Percentiles rank a stretch among this genome's conserved stretches.
Conservation (phyloP, 2,888 invertebrate species). For the Euspilapteryx auroguttella region DNA sequence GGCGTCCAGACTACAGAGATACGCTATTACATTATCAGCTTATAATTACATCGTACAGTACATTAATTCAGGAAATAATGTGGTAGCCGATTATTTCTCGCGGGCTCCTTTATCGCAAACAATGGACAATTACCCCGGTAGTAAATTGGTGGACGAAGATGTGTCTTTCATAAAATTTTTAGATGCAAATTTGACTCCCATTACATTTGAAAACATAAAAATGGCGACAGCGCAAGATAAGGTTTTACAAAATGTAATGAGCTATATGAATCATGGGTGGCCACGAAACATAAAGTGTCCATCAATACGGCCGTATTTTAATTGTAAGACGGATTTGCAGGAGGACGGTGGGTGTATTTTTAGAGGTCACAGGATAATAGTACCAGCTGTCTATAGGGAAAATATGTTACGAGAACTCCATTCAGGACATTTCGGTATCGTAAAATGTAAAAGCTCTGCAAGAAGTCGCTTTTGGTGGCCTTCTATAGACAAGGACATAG, state of each 20-base stretch:
- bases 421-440: conserved; percentile 7
- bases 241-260: conserved; percentile 7
- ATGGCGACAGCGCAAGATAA: conserved; percentile 5
- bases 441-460: conserved; percentile 10
- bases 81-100: conserved; percentile 9
- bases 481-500: conserved; percentile 8
- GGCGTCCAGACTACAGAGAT: conserved; percentile 8
- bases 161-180: conserved; percentile 2
- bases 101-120: too few relatives aligned
- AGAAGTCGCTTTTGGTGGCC: conserved; percentile 11
- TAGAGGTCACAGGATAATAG: neutral
- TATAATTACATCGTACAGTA: conserved; percentile 9
- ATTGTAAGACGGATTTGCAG: too few relatives aligned
- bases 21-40: conserved; percentile 8
- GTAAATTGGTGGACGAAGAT: neutral
- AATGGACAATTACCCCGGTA: conserved; percentile 2
- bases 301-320: too few relatives aligned
- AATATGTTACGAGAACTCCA: too few relatives aligned
- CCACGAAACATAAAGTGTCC: conserved; percentile 9
- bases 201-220: conserved; percentile 6
- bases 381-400: neutral
- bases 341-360: neutral
- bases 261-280: conserved; percentile 9
- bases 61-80: conserved; percentile 6
- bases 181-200: conserved; percentile 4